phyloP scores from a whole-genome alignment of 2,888 invertebrate species.

The Anthrax anthrax region DNA sequence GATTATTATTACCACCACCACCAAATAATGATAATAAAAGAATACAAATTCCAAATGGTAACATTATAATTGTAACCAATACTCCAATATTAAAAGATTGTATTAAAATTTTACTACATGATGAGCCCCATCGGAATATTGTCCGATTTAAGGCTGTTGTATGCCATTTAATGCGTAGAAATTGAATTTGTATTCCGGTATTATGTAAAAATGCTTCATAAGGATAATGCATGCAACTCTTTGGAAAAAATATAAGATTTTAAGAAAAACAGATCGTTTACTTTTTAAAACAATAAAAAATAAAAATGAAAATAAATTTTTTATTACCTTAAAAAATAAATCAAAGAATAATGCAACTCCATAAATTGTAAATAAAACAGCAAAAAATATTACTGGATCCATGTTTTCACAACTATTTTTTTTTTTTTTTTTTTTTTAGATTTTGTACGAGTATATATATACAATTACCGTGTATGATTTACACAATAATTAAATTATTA shows the following conservation, averaged over 20 bases:
- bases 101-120: slow-evolving; percentile 20
- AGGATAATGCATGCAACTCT: slow-evolving; percentile 75
- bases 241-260: slow-evolving; percentile 28
- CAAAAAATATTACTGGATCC: slow-evolving; percentile 50
- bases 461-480: too few species aligned
- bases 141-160: slow-evolving; percentile 64
- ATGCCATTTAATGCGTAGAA: slow-evolving; percentile 61
- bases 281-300: slow-evolving; percentile 5
- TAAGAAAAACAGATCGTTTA: not conserved
- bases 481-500: too few species aligned
- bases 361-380: slow-evolving; percentile 48
- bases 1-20: slow-evolving; percentile 19
- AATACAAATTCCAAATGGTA: slow-evolving; percentile 53
- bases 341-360: slow-evolving; percentile 62
- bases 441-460: too few species aligned
- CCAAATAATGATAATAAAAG: slow-evolving; percentile 38
- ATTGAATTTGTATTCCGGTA: slow-evolving; percentile 57
- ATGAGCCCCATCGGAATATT: slow-evolving; percentile 56
- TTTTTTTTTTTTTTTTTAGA: too few species aligned
- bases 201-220: slow-evolving; percentile 63
- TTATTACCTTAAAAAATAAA: slow-evolving; percentile 61
- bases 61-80: slow-evolving; percentile 40
- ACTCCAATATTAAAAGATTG: slow-evolving; percentile 62
- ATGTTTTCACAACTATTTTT: too few species aligned
- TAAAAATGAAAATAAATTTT: too few species aligned